Percentiles rank a stretch among this genome's conserved stretches.
Evolutionary conservation across 2,113 vertebrate genomes (phyloP).

Genomic region (Symphodus melops): DNA sequence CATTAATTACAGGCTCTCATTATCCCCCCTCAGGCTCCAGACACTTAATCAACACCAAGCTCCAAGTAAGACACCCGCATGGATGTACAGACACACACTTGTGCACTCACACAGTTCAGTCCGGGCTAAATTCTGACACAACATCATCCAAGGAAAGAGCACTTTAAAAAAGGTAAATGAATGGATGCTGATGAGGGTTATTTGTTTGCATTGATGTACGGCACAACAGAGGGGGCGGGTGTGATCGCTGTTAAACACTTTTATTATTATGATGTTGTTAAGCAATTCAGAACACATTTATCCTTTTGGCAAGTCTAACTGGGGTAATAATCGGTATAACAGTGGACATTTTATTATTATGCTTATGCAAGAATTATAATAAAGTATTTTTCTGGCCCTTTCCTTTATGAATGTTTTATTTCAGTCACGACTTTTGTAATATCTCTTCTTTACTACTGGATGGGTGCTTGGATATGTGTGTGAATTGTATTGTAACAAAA

Average conservation of each 20-base stretch:
- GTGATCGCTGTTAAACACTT: slow-evolving; percentile 71
- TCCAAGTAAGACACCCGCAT: slow-evolving; percentile 67
- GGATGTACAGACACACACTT: slow-evolving; percentile 30
- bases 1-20: slow-evolving; percentile 85
- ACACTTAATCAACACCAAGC: slow-evolving; percentile 82
- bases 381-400: slow-evolving; percentile 29
- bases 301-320: slow-evolving; percentile 61
- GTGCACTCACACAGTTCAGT: slow-evolving; percentile 39
- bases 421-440: not conserved
- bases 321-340: slow-evolving; percentile 64
- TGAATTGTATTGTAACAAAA: slow-evolving; percentile 2
- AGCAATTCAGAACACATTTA: slow-evolving; percentile 70
- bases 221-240: slow-evolving; percentile 68
- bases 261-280: slow-evolving; percentile 76
- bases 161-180: slow-evolving; percentile 66
- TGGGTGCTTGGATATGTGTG: not conserved
- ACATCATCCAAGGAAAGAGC: slow-evolving; percentile 63
- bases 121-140: slow-evolving; percentile 62
- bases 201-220: slow-evolving; percentile 78
- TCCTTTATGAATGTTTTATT: slow-evolving; percentile 21
- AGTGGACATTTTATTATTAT: slow-evolving; percentile 47
- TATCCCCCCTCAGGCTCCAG: slow-evolving; percentile 80
- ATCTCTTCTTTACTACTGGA: not conserved
- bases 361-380: slow-evolving; percentile 40
- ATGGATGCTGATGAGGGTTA: slow-evolving; percentile 76